Evolutionary conservation across 2,888 invertebrate genomes (phyloP), one percentile per base, ranked within the genome.

Genomic region (Blera fallax): DNA sequence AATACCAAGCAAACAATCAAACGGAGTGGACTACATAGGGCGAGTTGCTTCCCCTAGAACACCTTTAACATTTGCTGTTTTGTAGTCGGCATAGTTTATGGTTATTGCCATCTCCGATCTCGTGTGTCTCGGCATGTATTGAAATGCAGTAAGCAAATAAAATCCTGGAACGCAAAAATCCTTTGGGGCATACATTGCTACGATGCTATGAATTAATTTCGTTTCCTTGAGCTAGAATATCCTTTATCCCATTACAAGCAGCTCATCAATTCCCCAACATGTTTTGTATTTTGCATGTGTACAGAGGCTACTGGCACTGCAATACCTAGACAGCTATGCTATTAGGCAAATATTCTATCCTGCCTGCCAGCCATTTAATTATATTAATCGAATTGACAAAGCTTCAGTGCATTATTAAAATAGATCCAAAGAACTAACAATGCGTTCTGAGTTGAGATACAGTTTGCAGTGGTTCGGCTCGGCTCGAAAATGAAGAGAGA

Each of bases 371-470:
- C 72, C 81, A 85, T 85, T 85, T 85, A 76, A 85, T 85, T 85
- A 85, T 85, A 85, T 85, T 85, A 85, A 85, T 85, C 85, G 81
- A 85, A 85, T 85, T 85, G 85, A 81, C 81, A 81, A 81, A 81
- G 77, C 80, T 85, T 81, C 70, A 81, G 45, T 85, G 80, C 70
- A 85, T 85, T 85, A 85, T 85, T 85, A 76, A 85, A 85, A 85
- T 74, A 80, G 76, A 76, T 85, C 84, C 80, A 29, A 76, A 76
- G 34, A 80, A 85, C 84, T 45, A 65, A 74, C 78, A 83, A 73
- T 67, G 72, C 65, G 37, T 83, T 54, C 18, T 43, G 18, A 34
- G 27, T 24, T 43, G 43, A 50, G 72, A 56, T 27, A 37, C 24
- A 16, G 78, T 27, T 0, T 34, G 5, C 10, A 34, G 32, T 5